Evolutionary conservation across 1,140 invertebrate genomes (phyloP), one percentile per base, ranked within the genome.

Genomic region (Eciton burchellii): DNA sequence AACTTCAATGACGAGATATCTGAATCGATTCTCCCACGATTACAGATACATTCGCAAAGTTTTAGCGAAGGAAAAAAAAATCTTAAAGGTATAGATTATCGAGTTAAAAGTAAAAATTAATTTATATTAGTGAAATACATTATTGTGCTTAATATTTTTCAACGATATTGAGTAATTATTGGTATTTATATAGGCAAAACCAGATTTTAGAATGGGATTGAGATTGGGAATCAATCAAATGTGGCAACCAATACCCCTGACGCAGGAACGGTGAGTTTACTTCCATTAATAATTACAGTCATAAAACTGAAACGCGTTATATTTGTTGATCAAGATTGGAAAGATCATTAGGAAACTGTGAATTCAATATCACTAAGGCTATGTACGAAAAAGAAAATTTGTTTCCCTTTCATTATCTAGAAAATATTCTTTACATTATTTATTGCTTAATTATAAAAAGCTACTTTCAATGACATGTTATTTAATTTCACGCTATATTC

Each of bases 21-120:
- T 99, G 47, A 99, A 99, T 94, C 95, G 95, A 83, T 97, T 98
- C 82, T 99, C 98, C 0, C 95, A 97, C 43, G 98, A 99, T 93
- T 99, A 99, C 94, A 95, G 99, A 88, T 98, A 98, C 91, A 97
- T 99, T 0, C 97, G 98, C 8, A 96, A 96, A 62, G 96, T 97
- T 19, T 93, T 98, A 29, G 95, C 95, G 0, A 95, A 96, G 63
- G 97, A 97, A 90, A 99, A 99, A 93, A 97, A 97, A 91, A 92
- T 96, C 70, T 94, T 99, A 1, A 99, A 99, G 95, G 97, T 97
- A 92, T 89, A 73, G 29, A 57, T 70, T 5, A 21, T 76, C 45
- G 45, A 29, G 9, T 0, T 52, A 14, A 49, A 65, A 56, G 12
- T n/a, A 19, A 89, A 74, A 68, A 62, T n/a, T 57, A 73, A 65